Evolutionary conservation across 2,888 invertebrate genomes (phyloP).

Genomic region (Lycocerus yunnanus): DNA sequence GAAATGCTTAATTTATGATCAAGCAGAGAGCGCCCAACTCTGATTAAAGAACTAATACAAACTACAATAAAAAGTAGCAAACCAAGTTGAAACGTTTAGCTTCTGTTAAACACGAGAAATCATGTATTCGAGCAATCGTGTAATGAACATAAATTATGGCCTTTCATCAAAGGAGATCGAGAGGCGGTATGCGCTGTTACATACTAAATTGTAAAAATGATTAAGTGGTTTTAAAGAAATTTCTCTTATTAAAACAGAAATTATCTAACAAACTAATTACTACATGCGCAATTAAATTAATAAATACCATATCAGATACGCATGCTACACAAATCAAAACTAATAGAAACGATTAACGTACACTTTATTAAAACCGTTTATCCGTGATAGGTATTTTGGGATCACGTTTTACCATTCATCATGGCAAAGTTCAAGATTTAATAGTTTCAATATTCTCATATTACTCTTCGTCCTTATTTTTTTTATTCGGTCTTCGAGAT

Average conservation of each 20-base stretch:
- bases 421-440: not conserved
- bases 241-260: constrained; percentile 21
- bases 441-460: not conserved
- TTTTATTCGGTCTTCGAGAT: not conserved
- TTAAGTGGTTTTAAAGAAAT: constrained; percentile 35
- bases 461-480: not conserved
- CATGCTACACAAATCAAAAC: not conserved
- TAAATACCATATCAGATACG: not conserved
- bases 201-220: constrained; percentile 40
- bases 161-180: constrained; percentile 39
- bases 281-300: constrained; percentile 3
- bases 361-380: not conserved
- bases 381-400: not conserved
- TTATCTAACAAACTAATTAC: constrained; percentile 4
- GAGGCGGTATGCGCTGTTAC: constrained; percentile 32
- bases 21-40: constrained; percentile 35
- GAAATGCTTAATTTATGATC: constrained; percentile 53
- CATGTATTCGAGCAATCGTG: constrained; percentile 26
- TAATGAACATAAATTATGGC: constrained; percentile 34
- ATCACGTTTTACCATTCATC: not conserved
- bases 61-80: constrained; percentile 29
- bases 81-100: constrained; percentile 40
- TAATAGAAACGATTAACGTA: constrained; percentile 5
- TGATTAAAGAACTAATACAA: constrained; percentile 25
- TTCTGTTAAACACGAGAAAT: constrained; percentile 38